These are phyloP conservation scores for Ellobius talpinus DNA, from an alignment of 2,113 vertebrate species.

Conservation along the genomic window DNA sequence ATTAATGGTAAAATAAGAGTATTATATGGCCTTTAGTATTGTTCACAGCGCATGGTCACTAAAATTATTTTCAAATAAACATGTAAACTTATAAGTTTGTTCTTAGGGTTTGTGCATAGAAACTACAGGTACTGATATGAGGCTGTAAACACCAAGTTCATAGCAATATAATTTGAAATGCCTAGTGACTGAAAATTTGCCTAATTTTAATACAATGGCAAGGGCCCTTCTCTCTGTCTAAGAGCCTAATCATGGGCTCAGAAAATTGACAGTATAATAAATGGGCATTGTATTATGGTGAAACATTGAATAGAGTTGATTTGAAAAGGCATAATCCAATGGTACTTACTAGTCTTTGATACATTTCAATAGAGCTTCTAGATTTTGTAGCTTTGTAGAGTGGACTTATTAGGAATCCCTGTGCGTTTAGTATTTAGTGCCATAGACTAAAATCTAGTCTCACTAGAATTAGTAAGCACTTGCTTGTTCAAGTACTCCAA, in stretches of 20 bases:
- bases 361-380: neutral
- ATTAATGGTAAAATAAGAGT: neutral
- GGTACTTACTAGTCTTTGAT: neutral
- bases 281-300: neutral
- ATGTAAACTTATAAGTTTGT: neutral
- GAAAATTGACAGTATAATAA: slow-evolving; percentile 7
- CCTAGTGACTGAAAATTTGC: neutral
- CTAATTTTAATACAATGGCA: slow-evolving; percentile 16
- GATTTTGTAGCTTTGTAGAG: neutral
- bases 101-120: neutral
- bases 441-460: neutral
- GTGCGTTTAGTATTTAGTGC: neutral
- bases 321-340: slow-evolving; percentile 14
- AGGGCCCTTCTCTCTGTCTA: slow-evolving; percentile 2
- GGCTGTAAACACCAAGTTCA: neutral
- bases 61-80: slow-evolving; percentile 22
- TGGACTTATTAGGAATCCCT: neutral
- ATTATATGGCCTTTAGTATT: neutral
- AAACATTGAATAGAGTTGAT: neutral
- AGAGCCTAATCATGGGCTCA: neutral
- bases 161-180: neutral
- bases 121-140: neutral
- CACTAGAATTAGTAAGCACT: neutral
- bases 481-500: neutral
- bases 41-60: neutral